A percentile compares a stretch with the other conserved stretches of the same genome.
These are phyloP conservation scores for Dromiciops gliroides DNA, from an alignment of 2,113 vertebrate species.

Conservation along the genomic window DNA sequence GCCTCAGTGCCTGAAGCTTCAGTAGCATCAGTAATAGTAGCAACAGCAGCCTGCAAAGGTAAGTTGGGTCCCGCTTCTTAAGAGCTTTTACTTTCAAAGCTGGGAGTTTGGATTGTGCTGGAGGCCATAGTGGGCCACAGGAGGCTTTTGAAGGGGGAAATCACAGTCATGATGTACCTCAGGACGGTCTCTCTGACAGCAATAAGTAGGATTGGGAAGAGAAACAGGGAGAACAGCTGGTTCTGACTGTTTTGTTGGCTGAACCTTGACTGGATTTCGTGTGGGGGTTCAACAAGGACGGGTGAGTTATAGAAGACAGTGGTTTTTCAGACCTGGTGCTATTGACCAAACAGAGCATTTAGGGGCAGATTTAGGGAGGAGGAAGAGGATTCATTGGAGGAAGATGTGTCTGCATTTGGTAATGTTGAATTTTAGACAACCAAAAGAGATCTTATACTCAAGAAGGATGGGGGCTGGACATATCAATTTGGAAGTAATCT, in stretches of 20 bases:
- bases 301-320: neutral
- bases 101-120: neutral
- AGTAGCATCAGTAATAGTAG: neutral
- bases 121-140: neutral
- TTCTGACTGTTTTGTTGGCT: neutral
- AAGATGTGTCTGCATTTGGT: neutral
- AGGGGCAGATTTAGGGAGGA: neutral
- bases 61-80: neutral
- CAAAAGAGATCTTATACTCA: neutral
- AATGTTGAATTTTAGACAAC: neutral
- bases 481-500: neutral
- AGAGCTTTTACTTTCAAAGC: neutral
- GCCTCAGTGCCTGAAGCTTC: neutral
- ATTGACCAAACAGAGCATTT: neutral
- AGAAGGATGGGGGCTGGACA: neutral
- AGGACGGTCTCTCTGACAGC: neutral
- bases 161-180: neutral
- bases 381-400: neutral
- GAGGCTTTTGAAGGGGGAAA: neutral
- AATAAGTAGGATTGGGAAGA: neutral
- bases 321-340: neutral
- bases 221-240: neutral
- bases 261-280: neutral
- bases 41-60: neutral
- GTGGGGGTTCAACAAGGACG: neutral